phyloP scores from a whole-genome alignment of 1,140 invertebrate species.

The Achatina immaculata region DNA sequence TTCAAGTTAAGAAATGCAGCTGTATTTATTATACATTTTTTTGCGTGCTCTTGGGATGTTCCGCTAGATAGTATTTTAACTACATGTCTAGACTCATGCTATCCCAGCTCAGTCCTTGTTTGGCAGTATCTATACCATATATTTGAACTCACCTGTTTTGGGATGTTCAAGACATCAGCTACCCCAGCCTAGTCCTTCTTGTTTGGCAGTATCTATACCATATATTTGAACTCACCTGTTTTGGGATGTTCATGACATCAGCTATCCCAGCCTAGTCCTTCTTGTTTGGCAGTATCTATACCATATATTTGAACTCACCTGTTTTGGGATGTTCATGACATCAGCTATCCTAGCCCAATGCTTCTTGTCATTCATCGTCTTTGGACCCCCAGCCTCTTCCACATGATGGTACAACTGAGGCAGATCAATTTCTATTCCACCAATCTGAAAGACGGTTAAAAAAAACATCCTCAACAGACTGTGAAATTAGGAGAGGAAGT shows the following conservation, averaged over 20 bases:
- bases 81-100: no score
- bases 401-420: slow-evolving; percentile 88
- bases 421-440: slow-evolving; percentile 90
- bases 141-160: slow-evolving; percentile 68
- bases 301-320: slow-evolving; percentile 57
- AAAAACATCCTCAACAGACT: slow-evolving; percentile 7
- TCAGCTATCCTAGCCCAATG: slow-evolving; percentile 92
- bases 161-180: no score
- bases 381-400: slow-evolving; percentile 86
- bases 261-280: slow-evolving; percentile 91
- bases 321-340: slow-evolving; percentile 86
- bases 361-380: slow-evolving; percentile 91
- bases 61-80: no score
- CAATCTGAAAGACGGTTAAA: slow-evolving; percentile 75
- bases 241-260: slow-evolving; percentile 88
- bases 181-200: no score
- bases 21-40: no score
- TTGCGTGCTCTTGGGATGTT: no score
- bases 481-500: no score
- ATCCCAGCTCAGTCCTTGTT: no score
- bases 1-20: no score
- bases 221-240: slow-evolving; percentile 71
- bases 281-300: no score
- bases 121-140: no score
- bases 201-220: no score